Base-by-base conservation (phyloP, 2,888 invertebrate genomes). In the Ectemnius lituratus region DNA sequence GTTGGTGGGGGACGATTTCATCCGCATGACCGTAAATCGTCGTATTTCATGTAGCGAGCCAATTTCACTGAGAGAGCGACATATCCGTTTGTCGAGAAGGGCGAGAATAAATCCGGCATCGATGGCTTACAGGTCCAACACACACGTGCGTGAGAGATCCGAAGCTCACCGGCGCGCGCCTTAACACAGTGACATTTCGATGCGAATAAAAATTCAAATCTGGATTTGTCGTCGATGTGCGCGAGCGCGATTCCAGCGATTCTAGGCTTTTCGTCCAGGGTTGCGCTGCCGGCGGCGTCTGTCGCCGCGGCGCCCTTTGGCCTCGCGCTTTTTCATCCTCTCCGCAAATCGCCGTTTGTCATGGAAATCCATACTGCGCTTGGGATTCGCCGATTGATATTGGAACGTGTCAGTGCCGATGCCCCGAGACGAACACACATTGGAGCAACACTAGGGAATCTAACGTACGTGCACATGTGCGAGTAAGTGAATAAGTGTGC, bases 321-420 rank as follows among this genome's bases (percentile, higher is more conserved):
- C 27, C 11, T 18, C 52, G 45, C 60, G 5, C 56, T 62, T 61
- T 83, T 78, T 77, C 75, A 80, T 81, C 78, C 70, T 75, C 70
- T 56, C 58, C 62, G 52, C 72, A 74, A 73, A 75, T 76, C 76
- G 78, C 67, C 81, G 83, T 81, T 83, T 80, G 76, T 83, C 81
- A 81, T 83, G 70, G 70, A 73, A 76, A 76, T 82, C 75, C 73
- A 73, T 66, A 73, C 60, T 63, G 37, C 37, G 37, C 37, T 37
- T 8, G 37, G 73, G 67, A 73, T 66, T 58, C 61, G 47, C 60
- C 67, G 79, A 67, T 70, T 49, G 23, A 64, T 63, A 71, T 75
- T 64, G 62, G 73, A 75, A 14, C 71, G 67, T 57, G 71, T 60
- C 67, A 62, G 47, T 28, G 64, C 64, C 45, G 67, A 60, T 62